Evolutionary conservation across 1,140 invertebrate genomes (phyloP), one percentile per base, ranked within the genome.

Genomic region (Lepidurus arcticus): DNA sequence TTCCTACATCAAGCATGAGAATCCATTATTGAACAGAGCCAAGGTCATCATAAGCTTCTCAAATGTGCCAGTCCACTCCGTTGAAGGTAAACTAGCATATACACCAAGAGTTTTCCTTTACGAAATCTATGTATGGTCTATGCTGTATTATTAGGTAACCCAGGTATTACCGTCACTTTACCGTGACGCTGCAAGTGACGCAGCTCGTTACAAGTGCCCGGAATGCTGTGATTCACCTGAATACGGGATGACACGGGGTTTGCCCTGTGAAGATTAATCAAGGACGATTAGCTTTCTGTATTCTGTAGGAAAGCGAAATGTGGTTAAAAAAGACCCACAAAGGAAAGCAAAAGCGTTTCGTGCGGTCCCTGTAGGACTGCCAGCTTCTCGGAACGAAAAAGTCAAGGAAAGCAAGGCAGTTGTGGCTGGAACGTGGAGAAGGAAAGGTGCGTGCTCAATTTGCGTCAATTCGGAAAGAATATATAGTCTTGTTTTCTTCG

Each of bases 331-430:
- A 13, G 21, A 65, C 3, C 6, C 21, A 65, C 53, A 16, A 65
- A 65, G 53, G 53, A 65, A 65, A 65, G 53, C 13, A 65, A 65
- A 21, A 65, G 53, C 53, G 53, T 65, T 65, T 21, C 13, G 21
- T 65, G 53, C 53, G 21, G 13, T 21, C 53, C 16, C 21, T 9
- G 53, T 65, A 65, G 53, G 53, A 65, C 13, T 65, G 53, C 53
- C 53, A 65, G 53, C 53, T 65, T 65, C 53, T 16, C 53, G 21
- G n/a, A 34, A 34, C 34, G 53, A 65, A 65, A 65, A 65, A 21
- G 53, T n/a, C 21, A 65, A 65, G 53, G 53, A 65, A 65, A 65
- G 53, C 8, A 65, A 65, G 53, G 53, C 53, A 65, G 53, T 65
- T n/a, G 53, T 21, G 13, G 13, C 9, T 21, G 21, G 53, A 65